Evolutionary conservation across 2,113 vertebrate species (phyloP), one percentile per base, ranked within the genome.

Genomic region (Dolichotis patagonum): DNA sequence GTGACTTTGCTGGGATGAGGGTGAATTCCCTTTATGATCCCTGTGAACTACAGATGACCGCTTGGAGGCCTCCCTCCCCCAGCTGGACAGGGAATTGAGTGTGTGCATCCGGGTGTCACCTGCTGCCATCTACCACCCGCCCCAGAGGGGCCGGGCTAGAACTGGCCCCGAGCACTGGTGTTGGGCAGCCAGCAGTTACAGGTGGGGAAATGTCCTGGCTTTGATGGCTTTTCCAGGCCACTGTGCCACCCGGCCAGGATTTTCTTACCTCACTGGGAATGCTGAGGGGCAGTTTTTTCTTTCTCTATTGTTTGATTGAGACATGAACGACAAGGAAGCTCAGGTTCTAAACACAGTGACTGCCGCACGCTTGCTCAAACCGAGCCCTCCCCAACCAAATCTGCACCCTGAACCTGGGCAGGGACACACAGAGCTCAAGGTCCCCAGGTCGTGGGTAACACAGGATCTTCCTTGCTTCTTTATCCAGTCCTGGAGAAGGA

Each of bases 121-220:
- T 65, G 69, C 65, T 19, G 43, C 46, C 62, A 10, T 5, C 2
- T 41, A 56, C 1, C 3, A 6, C 69, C 75, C 1, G 1, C 22
- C 26, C 10, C 4, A 26, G 78, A 1, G 62, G 49, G 19, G 32
- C 14, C 0, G 7, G 85, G 13, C 52, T 77, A 32, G 67, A 43
- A 52, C 32, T 14, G 22, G 52, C 2, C 2, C 38, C 2, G 28
- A 52, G 62, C 92, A 4, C 69, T 38, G 56, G 38, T 26, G 16
- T 41, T 22, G 0, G 16, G 49, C 5, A 46, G 49, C 17, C 2
- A 24, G 1, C 38, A 73, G 41, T 43, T 13, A 7, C 0, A 0
- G 13, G 52, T 32, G 13, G 71, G 69, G 52, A 49, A 69, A 41
- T 28, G 49, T 13, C 60, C 7, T 3, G 63, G 52, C 62, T 91